Evolutionary conservation across 2,797 vertebrate genomes (phyloP).

Genomic region (Kryptolebias ocellatus): DNA sequence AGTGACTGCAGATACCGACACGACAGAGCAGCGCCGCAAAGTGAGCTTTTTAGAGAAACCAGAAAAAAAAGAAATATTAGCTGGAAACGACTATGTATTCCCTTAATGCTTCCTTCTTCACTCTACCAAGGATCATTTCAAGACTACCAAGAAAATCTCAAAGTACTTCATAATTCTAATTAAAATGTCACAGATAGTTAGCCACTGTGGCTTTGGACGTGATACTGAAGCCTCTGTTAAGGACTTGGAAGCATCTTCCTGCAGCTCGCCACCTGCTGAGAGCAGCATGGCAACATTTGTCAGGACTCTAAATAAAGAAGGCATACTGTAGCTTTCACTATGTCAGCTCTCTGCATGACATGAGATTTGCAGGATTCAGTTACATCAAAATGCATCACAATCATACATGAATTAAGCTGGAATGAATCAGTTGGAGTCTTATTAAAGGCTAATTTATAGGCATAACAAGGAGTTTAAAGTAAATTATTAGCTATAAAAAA

Average conservation of each 20-base stretch:
- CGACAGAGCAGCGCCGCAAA: too few relatives aligned
- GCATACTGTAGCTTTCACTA: slow-evolving; percentile 33
- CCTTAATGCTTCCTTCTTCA: background rate
- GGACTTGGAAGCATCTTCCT: background rate
- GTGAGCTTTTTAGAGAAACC: too few relatives aligned
- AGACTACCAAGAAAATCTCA: background rate
- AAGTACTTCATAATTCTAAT: slow-evolving; percentile 12
- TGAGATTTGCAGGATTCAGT: slow-evolving; percentile 49
- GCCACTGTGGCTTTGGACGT: slow-evolving; percentile 21
- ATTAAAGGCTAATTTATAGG: background rate
- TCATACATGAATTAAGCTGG: background rate
- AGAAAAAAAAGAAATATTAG: too few relatives aligned
- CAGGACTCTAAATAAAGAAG: slow-evolving; percentile 75
- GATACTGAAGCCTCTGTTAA: slow-evolving; percentile 10
- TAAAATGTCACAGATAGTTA: slow-evolving; percentile 6
- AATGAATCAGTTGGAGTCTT: background rate
- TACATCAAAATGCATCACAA: slow-evolving; percentile 36
- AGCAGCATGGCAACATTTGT: slow-evolving; percentile 60
- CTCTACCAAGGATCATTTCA: background rate
- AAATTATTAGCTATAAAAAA: background rate
- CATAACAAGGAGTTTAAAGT: background rate
- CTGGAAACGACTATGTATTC: too few relatives aligned
- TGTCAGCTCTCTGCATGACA: slow-evolving; percentile 51
- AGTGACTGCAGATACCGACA: too few relatives aligned
- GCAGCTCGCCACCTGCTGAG: slow-evolving; percentile 67